Conservation (phyloP, 2,113 vertebrate species). For the Coptodon bakossiorum region DNA sequence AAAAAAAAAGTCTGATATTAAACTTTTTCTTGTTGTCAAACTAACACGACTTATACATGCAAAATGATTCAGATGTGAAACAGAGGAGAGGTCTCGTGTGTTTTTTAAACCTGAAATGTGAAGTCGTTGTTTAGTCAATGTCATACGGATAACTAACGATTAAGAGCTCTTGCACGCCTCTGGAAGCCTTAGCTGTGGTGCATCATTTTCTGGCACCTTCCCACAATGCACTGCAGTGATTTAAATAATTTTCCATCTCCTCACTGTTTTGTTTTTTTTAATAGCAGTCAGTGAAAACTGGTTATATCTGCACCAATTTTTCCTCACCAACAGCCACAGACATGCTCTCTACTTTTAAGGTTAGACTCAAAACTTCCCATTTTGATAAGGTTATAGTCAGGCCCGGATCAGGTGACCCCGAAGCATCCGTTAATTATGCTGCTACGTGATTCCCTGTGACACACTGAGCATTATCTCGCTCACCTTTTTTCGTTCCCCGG, state of each 20-base stretch:
- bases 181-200: not conserved
- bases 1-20: not conserved
- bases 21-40: not conserved
- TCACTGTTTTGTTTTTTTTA: not conserved
- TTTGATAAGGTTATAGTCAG: not conserved
- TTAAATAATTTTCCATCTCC: not conserved
- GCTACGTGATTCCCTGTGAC: not conserved
- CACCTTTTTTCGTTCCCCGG: not conserved
- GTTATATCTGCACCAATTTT: not conserved
- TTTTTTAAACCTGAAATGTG: not conserved
- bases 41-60: not conserved
- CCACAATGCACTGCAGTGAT: not conserved
- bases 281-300: not conserved
- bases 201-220: not conserved
- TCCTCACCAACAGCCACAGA: not conserved
- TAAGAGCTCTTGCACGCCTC: not conserved
- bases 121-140: not conserved
- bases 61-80: not conserved
- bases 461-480: not conserved
- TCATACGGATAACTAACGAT: not conserved
- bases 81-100: not conserved
- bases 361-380: not conserved
- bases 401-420: not conserved
- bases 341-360: not conserved
- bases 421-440: not conserved